Evolutionary conservation across 2,888 invertebrate species (phyloP).

Genomic region (Carpatolechia fugitivella): DNA sequence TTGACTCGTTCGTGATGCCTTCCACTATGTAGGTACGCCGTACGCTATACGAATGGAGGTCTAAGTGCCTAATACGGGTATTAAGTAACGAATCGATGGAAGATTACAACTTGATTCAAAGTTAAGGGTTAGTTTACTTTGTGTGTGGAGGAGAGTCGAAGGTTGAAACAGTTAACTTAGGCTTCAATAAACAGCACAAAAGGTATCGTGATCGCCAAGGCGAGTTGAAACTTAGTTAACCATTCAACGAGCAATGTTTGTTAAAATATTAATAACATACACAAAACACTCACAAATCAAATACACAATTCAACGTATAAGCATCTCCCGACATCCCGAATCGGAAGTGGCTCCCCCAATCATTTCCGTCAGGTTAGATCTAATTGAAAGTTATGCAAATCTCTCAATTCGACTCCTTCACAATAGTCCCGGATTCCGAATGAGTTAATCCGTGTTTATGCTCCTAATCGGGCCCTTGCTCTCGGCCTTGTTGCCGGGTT

Average conservation of each 20-base stretch:
- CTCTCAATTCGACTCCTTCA: slow-evolving; percentile 76
- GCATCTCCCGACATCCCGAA: slow-evolving; percentile 39
- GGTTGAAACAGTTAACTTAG: slow-evolving; percentile 6
- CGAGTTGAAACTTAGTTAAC: not conserved
- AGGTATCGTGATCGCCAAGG: not conserved
- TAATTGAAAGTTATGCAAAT: slow-evolving; percentile 80
- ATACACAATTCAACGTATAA: slow-evolving; percentile 16
- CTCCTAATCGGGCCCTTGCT: slow-evolving; percentile 75
- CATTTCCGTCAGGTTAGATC: slow-evolving; percentile 72
- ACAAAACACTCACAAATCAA: slow-evolving; percentile 9
- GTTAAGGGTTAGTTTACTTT: slow-evolving; percentile 28
- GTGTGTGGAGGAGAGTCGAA: slow-evolving; percentile 12
- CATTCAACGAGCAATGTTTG: not conserved
- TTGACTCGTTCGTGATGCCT: slow-evolving; percentile 46
- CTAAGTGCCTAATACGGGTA: slow-evolving; percentile 24
- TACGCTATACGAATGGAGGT: slow-evolving; percentile 37
- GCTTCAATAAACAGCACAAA: not conserved
- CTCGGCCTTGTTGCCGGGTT: slow-evolving; percentile 65
- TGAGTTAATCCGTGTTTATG: slow-evolving; percentile 79
- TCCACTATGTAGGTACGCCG: slow-evolving; percentile 37
- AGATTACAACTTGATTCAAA: slow-evolving; percentile 56
- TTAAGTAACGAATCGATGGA: slow-evolving; percentile 48
- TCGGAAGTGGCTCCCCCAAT: slow-evolving; percentile 64
- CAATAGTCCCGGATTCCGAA: slow-evolving; percentile 76
- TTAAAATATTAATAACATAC: slow-evolving; percentile 17